Conservation (phyloP, 1,140 invertebrate species). For the Sinella curviseta region DNA sequence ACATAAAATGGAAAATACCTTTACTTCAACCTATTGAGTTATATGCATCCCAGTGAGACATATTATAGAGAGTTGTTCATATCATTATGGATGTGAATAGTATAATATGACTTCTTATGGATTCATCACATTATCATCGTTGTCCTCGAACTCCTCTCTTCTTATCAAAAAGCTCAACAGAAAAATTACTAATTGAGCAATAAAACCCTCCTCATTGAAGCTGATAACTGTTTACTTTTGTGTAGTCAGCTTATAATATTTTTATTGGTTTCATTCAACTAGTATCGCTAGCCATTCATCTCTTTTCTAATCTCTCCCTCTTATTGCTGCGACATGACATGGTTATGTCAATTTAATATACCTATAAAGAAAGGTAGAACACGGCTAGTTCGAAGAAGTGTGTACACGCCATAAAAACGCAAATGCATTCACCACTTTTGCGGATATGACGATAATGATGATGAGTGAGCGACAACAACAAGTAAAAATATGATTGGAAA, state of each 20-base stretch:
- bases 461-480: too few relatives aligned
- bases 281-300: not conserved
- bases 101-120: not conserved
- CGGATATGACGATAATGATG: not conserved
- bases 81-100: too few relatives aligned
- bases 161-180: constrained; percentile 10
- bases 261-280: not conserved
- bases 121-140: not conserved
- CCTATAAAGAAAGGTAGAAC: not conserved
- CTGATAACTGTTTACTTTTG: not conserved
- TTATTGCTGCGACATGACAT: too few relatives aligned
- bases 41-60: too few relatives aligned
- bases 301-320: not conserved
- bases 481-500: too few relatives aligned
- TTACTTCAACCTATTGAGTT: too few relatives aligned
- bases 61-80: too few relatives aligned
- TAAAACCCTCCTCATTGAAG: not conserved
- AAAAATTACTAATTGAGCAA: constrained; percentile 8
- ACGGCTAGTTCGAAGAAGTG: not conserved
- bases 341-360: not conserved
- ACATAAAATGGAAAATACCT: too few relatives aligned
- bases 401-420: not conserved
- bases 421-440: not conserved
- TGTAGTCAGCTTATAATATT: not conserved
- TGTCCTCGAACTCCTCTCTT: too few relatives aligned